Percentiles rank a stretch among this genome's conserved stretches.
Conservation (phyloP, 2,797 vertebrate genomes). For the Molothrus ater region DNA sequence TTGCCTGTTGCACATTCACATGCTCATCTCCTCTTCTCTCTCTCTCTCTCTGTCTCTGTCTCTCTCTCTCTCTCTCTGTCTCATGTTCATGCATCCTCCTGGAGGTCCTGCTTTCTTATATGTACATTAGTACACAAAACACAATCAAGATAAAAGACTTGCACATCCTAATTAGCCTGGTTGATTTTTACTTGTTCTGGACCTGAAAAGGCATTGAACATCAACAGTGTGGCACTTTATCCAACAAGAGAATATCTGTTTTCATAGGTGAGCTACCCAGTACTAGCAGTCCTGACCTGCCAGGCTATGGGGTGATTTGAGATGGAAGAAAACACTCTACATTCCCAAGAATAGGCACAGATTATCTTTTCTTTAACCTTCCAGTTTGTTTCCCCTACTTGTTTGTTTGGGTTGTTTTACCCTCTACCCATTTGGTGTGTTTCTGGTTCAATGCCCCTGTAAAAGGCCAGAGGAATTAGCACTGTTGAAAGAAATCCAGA, state of each 20-base stretch:
- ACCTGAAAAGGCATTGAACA: constrained; percentile 56
- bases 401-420: constrained; percentile 77
- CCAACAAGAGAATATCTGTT: constrained; percentile 69
- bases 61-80: neutral
- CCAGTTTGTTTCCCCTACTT: constrained; percentile 74
- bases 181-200: neutral
- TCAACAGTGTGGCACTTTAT: constrained; percentile 59
- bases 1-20: neutral
- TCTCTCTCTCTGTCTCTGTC: neutral
- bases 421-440: constrained; percentile 70
- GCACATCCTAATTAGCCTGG: neutral
- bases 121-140: neutral
- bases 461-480: constrained; percentile 71
- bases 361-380: constrained; percentile 71
- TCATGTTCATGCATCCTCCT: neutral
- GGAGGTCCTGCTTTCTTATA: constrained; percentile 5
- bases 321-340: constrained; percentile 51
- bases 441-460: constrained; percentile 76
- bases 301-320: constrained; percentile 61
- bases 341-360: constrained; percentile 47
- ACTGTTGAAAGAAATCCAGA: constrained; percentile 59
- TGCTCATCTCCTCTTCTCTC: neutral
- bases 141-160: neutral
- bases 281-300: constrained; percentile 56
- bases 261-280: constrained; percentile 65